Percentiles rank a stretch among this genome's conserved stretches.
Evolutionary conservation across 2,113 vertebrate genomes (phyloP).

Genomic region (Thymallus thymallus): DNA sequence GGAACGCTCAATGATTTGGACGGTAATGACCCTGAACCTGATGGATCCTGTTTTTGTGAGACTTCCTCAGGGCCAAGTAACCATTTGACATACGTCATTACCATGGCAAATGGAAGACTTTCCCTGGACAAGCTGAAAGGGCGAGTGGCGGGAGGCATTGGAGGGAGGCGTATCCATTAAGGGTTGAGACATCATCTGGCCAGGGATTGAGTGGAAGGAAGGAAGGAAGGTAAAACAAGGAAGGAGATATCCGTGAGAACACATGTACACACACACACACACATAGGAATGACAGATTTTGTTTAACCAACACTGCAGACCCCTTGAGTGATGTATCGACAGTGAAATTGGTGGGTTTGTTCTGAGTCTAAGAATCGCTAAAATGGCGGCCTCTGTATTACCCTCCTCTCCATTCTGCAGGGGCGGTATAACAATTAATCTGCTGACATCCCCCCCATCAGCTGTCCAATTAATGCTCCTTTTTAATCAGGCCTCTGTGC

Average conservation of each 20-base stretch:
- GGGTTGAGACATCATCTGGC: slow-evolving; percentile 49
- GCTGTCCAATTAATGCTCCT: slow-evolving; percentile 58
- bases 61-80: slow-evolving; percentile 52
- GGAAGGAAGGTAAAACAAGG: slow-evolving; percentile 36
- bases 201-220: slow-evolving; percentile 45
- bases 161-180: slow-evolving; percentile 19
- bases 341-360: slow-evolving; percentile 4
- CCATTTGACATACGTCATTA: slow-evolving; percentile 59
- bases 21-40: slow-evolving; percentile 64
- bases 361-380: slow-evolving; percentile 43
- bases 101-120: slow-evolving; percentile 55
- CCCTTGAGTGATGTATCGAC: slow-evolving; percentile 55
- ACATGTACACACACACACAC: slow-evolving; percentile 5
- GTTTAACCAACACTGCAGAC: slow-evolving; percentile 50
- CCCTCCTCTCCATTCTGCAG: neutral
- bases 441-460: slow-evolving; percentile 64
- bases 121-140: slow-evolving; percentile 1
- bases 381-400: slow-evolving; percentile 30
- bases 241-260: neutral
- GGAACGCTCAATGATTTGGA: slow-evolving; percentile 35
- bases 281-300: slow-evolving; percentile 41
- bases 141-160: neutral
- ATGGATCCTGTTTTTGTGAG: slow-evolving; percentile 56
- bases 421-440: slow-evolving; percentile 51
- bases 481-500: slow-evolving; percentile 53